Percentiles rank a stretch among this genome's conserved stretches.
Evolutionary conservation across 2,797 vertebrate species (phyloP).

Genomic region (Sebastes nivosus): DNA sequence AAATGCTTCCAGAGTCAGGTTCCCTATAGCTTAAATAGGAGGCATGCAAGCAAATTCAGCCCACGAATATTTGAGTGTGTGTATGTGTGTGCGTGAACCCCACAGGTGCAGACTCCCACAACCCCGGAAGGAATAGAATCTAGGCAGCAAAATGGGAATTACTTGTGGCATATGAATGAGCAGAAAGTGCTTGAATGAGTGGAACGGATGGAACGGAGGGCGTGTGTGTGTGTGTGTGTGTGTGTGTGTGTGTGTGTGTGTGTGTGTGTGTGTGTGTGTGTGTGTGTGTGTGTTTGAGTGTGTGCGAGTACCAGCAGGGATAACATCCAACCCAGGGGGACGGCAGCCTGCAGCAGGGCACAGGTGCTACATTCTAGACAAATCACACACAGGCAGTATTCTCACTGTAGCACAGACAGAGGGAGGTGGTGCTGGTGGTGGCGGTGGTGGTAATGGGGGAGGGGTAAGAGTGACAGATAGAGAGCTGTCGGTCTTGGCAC

Average conservation of each 20-base stretch:
- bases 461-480: not conserved
- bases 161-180: constrained; percentile 74
- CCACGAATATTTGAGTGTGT: constrained; percentile 11
- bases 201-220: constrained; percentile 6
- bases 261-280: not conserved
- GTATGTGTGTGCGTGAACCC: constrained; percentile 11
- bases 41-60: constrained; percentile 44
- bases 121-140: constrained; percentile 64
- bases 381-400: constrained; percentile 28
- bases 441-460: not conserved
- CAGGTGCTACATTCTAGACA: constrained; percentile 53
- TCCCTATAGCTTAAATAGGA: constrained; percentile 56
- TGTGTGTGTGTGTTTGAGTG: not conserved
- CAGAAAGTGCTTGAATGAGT: constrained; percentile 30
- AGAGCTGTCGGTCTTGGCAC: constrained; percentile 28
- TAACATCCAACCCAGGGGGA: constrained; percentile 34
- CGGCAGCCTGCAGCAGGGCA: constrained; percentile 45
- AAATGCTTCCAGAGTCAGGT: constrained; percentile 53
- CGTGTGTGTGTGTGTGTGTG: too few relatives aligned
- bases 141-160: constrained; percentile 63
- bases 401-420: constrained; percentile 23
- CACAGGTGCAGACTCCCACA: constrained; percentile 63
- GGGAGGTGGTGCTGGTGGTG: not conserved
- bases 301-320: constrained; percentile 13
- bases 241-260: not conserved